Conservation (phyloP, 2,797 vertebrate genomes). For the Margarornis squamiger region DNA sequence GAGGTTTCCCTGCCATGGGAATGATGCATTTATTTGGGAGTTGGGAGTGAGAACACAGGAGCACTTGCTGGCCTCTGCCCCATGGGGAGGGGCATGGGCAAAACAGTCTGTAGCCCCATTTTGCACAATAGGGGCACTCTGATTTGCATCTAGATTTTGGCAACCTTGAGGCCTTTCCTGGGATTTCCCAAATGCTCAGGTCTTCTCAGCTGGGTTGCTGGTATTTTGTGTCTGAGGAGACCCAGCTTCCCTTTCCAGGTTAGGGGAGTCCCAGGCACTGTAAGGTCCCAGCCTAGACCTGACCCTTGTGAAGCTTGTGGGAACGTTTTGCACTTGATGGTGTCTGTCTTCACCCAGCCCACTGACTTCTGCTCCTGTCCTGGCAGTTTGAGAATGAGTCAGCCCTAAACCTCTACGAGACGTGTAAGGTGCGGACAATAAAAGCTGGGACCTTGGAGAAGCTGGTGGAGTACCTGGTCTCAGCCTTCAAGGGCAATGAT, state of each 20-base stretch:
- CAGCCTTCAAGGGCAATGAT: constrained; percentile 93
- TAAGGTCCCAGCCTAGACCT: neutral
- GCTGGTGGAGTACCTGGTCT: constrained; percentile 97
- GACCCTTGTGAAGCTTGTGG: neutral
- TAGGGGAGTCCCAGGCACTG: neutral
- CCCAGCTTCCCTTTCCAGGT: neutral
- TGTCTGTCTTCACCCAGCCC: neutral
- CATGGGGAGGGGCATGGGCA: fast-evolving
- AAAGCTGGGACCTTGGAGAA: constrained; percentile 96
- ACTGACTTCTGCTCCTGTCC: neutral
- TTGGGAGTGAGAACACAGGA: neutral
- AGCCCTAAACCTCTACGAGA: constrained; percentile 92
- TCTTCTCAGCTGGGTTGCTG: neutral
- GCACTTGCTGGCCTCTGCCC: neutral
- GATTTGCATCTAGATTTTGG: neutral
- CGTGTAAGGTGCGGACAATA: constrained; percentile 94
- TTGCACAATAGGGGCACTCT: neutral
- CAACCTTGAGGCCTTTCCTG: neutral
- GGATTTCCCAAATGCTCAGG: neutral
- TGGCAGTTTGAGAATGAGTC: constrained; percentile 88
- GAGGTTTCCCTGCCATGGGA: neutral
- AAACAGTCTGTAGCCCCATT: neutral
- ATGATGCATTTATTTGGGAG: neutral
- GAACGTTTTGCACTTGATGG: fast-evolving
- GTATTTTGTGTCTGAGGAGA: neutral